Base-by-base conservation (phyloP, 2,113 vertebrate species). In the Poicephalus gulielmi region DNA sequence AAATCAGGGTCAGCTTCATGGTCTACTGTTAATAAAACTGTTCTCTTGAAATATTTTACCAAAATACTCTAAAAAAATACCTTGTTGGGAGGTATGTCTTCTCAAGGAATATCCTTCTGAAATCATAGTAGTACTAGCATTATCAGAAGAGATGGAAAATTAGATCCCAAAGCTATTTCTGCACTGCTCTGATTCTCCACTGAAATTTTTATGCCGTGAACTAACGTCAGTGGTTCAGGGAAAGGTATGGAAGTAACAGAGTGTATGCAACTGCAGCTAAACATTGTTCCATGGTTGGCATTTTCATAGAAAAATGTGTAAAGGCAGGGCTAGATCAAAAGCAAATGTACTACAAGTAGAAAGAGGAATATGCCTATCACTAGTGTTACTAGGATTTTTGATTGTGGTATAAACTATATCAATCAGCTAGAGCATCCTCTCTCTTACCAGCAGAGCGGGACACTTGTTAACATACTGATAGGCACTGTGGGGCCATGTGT, bases 401-500 rank as follows among this genome's bases (percentile, higher is more conserved):
- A 4, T 4, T 67, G 17, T 53, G 18, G 4, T 60, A 30, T 23
- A 53, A 57, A 35, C 9, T 23, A 0, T 4, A 25, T 11, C 0
- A 2, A 57, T 14, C 7, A 84, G 35, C 7, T 43, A 74, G 16
- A 52, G 5, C 10, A 81, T 13, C 30, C 31, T 49, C 5, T 30
- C 10, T 46, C 20, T 37, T 66, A 28, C 13, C 30, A 37, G 43
- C 3, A 50, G 9, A 83, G 17, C 33, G 35, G 28, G 11, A 57
- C 15, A 30, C 1, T 17, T n/a, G 3, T 17, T 55, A 33, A 33
- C 22, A 6, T 20, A 41, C 43, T 64, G 10, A 39, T 35, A 39
- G 22, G 13, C 9, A 43, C 19, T 33, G 1, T 35, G n/a, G 23
- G 13, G 31, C 8, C n/a, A 52, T 0, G 0, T 20, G 18, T 18